Conservation (phyloP, 2,888 invertebrate species). For the Drosophila barbarae region DNA sequence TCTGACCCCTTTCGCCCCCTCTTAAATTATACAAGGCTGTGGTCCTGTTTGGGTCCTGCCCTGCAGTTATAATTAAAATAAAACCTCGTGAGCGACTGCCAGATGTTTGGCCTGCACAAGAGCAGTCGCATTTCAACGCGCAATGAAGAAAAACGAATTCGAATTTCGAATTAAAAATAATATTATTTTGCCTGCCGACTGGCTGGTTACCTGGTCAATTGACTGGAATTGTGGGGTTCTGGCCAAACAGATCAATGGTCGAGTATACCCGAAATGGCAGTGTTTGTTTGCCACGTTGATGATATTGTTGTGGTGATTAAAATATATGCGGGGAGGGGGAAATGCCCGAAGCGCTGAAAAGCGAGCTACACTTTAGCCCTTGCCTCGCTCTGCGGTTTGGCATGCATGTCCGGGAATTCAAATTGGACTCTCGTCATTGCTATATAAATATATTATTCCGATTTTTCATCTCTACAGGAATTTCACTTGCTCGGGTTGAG, state of each 20-base stretch:
- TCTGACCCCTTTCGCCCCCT: conserved; percentile 9
- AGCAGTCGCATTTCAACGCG: conserved; percentile 31
- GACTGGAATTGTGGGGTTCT: background rate
- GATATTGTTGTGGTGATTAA: conserved; percentile 47
- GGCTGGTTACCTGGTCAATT: conserved; percentile 11
- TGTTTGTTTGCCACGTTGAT: conserved; percentile 17
- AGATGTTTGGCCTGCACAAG: conserved; percentile 28
- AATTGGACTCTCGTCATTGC: background rate
- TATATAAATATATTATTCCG: background rate
- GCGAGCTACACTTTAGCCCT: conserved; percentile 10
- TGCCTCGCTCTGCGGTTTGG: conserved; percentile 6
- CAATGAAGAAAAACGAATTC: background rate
- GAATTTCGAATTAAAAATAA: conserved; percentile 11
- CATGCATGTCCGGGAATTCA: conserved; percentile 10
- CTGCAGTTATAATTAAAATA: conserved; percentile 63
- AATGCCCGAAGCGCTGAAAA: conserved; percentile 27
- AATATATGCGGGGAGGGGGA: conserved; percentile 22
- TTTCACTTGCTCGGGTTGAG: too few relatives aligned
- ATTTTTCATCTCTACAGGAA: background rate
- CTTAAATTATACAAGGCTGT: conserved; percentile 8
- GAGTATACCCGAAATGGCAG: conserved; percentile 7
- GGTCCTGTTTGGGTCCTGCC: conserved; percentile 26
- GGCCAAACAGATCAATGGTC: background rate
- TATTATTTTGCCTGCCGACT: conserved; percentile 14
- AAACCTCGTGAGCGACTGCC: conserved; percentile 33